phyloP scores from a whole-genome alignment of 1,140 invertebrate genomes.

The Lordiphosa stackelbergi region DNA sequence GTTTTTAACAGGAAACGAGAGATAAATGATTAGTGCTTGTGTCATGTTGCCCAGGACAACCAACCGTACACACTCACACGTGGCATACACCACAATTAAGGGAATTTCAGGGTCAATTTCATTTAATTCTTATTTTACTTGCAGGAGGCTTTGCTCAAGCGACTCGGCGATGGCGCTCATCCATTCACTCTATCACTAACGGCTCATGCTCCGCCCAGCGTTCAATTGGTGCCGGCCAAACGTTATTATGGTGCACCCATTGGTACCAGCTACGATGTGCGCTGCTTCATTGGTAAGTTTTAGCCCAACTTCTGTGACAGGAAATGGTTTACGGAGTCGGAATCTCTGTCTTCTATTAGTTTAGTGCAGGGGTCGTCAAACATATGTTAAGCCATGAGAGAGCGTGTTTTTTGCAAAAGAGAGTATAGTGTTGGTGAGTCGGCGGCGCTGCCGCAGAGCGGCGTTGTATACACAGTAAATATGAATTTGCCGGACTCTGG shows the following conservation, averaged over 20 bases:
- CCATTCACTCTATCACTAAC: slow-evolving; percentile 89
- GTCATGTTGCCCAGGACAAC: slow-evolving; percentile 2
- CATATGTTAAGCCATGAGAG: no score
- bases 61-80: neutral
- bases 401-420: no score
- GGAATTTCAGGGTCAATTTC: slow-evolving; percentile 15
- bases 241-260: slow-evolving; percentile 93
- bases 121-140: slow-evolving; percentile 14
- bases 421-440: no score
- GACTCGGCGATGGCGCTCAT: slow-evolving; percentile 87
- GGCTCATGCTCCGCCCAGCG: slow-evolving; percentile 89
- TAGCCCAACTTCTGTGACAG: neutral
- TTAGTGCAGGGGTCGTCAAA: no score
- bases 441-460: no score
- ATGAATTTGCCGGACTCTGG: no score
- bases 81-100: slow-evolving; percentile 7
- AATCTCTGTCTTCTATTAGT: no score
- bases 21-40: neutral
- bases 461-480: no score
- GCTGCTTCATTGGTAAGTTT: slow-evolving; percentile 76
- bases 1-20: neutral
- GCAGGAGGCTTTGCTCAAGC: slow-evolving; percentile 88
- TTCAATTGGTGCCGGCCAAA: slow-evolving; percentile 92
- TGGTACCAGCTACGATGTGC: slow-evolving; percentile 89
- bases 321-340: no score